These are phyloP conservation scores for Rafetus swinhoei DNA, from an alignment of 2,113 vertebrate species.

Conservation along the genomic window DNA sequence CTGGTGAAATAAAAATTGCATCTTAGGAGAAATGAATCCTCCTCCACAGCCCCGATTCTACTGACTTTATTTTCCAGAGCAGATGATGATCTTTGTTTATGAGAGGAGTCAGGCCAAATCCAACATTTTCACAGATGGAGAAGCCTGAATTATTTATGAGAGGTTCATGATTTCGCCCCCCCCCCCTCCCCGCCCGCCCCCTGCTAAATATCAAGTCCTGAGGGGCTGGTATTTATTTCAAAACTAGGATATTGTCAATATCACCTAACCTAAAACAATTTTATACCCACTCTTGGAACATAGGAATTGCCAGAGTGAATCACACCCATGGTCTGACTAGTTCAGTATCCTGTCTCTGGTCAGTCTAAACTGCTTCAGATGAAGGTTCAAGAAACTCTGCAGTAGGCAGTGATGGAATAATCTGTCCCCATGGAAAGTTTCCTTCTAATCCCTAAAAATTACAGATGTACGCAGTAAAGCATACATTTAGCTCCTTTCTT, in stretches of 20 bases:
- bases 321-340: neutral
- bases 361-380: slow-evolving; percentile 46
- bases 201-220: slow-evolving; percentile 76
- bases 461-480: slow-evolving; percentile 41
- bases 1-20: neutral
- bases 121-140: slow-evolving; percentile 84
- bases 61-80: slow-evolving; percentile 69
- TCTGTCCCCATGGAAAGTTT: slow-evolving; percentile 64
- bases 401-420: slow-evolving; percentile 52
- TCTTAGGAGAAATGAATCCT: slow-evolving; percentile 37
- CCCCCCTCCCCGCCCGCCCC: accelerated
- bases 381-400: slow-evolving; percentile 44
- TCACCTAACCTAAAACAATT: slow-evolving; percentile 45
- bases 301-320: neutral
- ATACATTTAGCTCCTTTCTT: slow-evolving; percentile 21
- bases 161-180: slow-evolving; percentile 57
- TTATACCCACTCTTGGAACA: neutral
- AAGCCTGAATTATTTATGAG: slow-evolving; percentile 85
- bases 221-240: slow-evolving; percentile 76
- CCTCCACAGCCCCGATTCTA: slow-evolving; percentile 42
- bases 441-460: slow-evolving; percentile 30
- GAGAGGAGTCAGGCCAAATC: slow-evolving; percentile 83
- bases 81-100: slow-evolving; percentile 82
- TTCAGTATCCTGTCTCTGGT: neutral
- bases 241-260: slow-evolving; percentile 65